Conservation (phyloP, 2,797 vertebrate species). For the Enteromius viviparus region DNA sequence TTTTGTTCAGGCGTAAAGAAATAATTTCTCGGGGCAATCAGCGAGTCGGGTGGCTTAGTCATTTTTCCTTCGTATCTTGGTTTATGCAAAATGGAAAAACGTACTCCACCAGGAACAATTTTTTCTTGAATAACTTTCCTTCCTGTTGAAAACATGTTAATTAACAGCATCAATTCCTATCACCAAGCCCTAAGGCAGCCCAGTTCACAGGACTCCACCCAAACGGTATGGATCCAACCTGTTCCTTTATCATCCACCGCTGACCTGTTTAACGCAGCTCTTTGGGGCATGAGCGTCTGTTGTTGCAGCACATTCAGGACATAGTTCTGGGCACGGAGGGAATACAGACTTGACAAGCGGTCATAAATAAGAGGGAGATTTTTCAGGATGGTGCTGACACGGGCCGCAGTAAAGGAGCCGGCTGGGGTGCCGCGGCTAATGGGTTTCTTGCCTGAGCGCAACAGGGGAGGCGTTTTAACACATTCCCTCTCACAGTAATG, state of each 20-base stretch:
- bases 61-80: neutral
- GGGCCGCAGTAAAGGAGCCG: slow-evolving; percentile 67
- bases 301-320: slow-evolving; percentile 77
- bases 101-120: neutral
- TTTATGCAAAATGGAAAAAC: slow-evolving; percentile 56
- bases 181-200: slow-evolving; percentile 70
- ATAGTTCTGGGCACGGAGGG: slow-evolving; percentile 75
- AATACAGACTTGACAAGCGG: slow-evolving; percentile 72
- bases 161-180: slow-evolving; percentile 73
- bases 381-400: slow-evolving; percentile 75
- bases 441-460: slow-evolving; percentile 59
- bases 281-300: slow-evolving; percentile 69
- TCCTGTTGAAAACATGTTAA: slow-evolving; percentile 71
- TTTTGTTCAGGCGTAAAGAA: slow-evolving; percentile 37
- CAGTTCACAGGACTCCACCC: slow-evolving; percentile 37
- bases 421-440: slow-evolving; percentile 66
- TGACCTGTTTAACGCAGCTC: slow-evolving; percentile 69
- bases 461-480: slow-evolving; percentile 57
- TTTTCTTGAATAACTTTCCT: slow-evolving; percentile 56
- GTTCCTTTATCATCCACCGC: slow-evolving; percentile 70
- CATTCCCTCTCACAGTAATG: slow-evolving; percentile 55
- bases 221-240: slow-evolving; percentile 63
- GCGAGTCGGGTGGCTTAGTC: slow-evolving; percentile 10
- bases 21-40: slow-evolving; percentile 19
- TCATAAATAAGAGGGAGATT: slow-evolving; percentile 75